Evolutionary conservation across 2,113 vertebrate species (phyloP), one percentile per base, ranked within the genome.

Genomic region (Pteruthius melanotis): DNA sequence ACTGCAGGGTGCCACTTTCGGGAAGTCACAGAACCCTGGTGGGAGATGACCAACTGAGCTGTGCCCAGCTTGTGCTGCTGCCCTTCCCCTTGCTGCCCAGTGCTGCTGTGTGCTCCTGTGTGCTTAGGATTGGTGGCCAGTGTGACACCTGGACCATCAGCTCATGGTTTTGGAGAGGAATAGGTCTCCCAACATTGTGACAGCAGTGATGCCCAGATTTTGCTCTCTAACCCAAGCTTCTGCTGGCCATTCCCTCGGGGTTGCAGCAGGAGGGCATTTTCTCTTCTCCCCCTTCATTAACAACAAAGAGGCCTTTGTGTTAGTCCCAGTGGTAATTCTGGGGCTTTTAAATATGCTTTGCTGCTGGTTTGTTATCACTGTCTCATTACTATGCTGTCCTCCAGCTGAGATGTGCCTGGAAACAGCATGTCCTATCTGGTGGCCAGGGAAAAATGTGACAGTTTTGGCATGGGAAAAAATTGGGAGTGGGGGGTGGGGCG

Each of bases 301-400:
- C 4, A 33, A 94, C 84, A 96, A 80, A 91, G 92, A 72, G 50
- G 16, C 53, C 72, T 96, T 95, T 97, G 85, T 97, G 76, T 84
- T 88, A 75, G 64, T 78, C 68, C 63, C 79, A 91, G 64, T 66
- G 47, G 93, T 89, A 69, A 86, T 89, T 92, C 82, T 68, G 76
- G 22, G 42, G 24, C 83, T 90, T 59, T 76, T 86, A 87, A 61
- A 80, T 93, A 84, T 37, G 66, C 33, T 81, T 61, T 80, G 52
- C 50, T n/a, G 20, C 52, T 76, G 57, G 6, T 79, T 89, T 70
- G 54, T 93, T 80, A 74, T 87, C 72, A 13, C 44, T n/a, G 27
- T 50, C 84, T 94, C 81, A 95, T 96, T 92, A 79, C 37, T 59
- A 79, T 90, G 56, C 78, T 70, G 60, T 65, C 42, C 42, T 76